Conservation (phyloP, 2,113 vertebrate genomes). For the Microcebus griseorufus region DNA sequence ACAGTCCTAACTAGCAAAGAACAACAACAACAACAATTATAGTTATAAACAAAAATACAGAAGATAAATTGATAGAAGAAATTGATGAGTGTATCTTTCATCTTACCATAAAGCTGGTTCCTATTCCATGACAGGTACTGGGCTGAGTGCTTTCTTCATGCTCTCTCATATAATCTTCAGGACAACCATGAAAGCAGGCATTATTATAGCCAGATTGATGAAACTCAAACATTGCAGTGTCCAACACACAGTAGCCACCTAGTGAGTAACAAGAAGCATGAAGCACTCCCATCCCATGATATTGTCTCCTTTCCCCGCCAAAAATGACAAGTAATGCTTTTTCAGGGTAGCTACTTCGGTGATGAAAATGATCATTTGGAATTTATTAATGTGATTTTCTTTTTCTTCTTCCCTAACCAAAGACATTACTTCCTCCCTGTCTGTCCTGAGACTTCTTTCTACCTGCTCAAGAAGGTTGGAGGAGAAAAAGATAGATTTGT, state of each 20-base stretch:
- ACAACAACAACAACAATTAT: background rate
- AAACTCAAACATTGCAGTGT: background rate
- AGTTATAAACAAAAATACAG: background rate
- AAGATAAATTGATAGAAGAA: background rate
- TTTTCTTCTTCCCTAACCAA: background rate
- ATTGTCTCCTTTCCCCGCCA: background rate
- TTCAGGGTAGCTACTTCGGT: background rate
- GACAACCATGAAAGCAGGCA: background rate
- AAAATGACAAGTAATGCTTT: background rate
- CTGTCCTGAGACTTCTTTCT: background rate
- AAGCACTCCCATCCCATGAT: background rate
- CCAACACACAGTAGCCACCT: background rate
- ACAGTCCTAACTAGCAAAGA: background rate
- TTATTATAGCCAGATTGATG: background rate
- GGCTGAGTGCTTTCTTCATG: rapidly evolving
- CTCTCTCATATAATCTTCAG: background rate
- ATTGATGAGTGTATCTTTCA: background rate
- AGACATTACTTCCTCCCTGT: background rate
- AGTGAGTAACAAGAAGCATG: background rate
- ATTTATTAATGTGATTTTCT: background rate
- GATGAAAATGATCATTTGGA: background rate
- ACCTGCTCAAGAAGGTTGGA: background rate
- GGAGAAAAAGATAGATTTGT: background rate
- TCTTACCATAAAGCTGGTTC: background rate
- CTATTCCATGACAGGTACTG: background rate